A percentile compares a stretch with the other conserved stretches of the same genome.
phyloP scores from a whole-genome alignment of 2,797 vertebrate species.

The Loris lydekkerianus region DNA sequence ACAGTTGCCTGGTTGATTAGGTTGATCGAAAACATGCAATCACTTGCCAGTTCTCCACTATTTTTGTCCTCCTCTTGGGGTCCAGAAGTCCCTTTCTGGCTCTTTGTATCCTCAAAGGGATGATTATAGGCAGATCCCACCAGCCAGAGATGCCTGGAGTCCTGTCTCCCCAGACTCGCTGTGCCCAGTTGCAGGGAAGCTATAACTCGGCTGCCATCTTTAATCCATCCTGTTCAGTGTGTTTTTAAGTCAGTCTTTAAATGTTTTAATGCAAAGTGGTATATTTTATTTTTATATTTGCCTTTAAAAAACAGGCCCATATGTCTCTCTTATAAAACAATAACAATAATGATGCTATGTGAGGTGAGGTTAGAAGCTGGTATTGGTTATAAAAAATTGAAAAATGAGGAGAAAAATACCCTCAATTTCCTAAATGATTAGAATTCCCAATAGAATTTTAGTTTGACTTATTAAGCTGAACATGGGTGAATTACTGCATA shows the following conservation, averaged over 20 bases:
- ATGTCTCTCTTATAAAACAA: not conserved
- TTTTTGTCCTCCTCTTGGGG: no score
- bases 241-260: conserved; percentile 74
- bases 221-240: not conserved
- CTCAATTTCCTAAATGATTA: not conserved
- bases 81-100: no score
- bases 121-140: no score
- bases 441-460: not conserved
- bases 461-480: not conserved
- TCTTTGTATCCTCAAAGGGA: no score
- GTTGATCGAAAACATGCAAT: no score
- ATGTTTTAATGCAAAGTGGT: conserved; percentile 72
- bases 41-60: no score
- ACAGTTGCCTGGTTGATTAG: no score
- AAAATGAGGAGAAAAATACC: not conserved
- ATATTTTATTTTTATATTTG: conserved; percentile 74
- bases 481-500: not conserved
- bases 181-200: no score
- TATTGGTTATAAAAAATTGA: not conserved
- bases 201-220: no score
- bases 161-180: no score
- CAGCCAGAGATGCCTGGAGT: no score
- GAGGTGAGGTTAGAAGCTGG: no score
- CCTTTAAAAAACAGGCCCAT: conserved; percentile 40
- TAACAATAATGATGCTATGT: not conserved